phyloP scores from a whole-genome alignment of 2,888 invertebrate species.

The Hemicrepidius hirtus region DNA sequence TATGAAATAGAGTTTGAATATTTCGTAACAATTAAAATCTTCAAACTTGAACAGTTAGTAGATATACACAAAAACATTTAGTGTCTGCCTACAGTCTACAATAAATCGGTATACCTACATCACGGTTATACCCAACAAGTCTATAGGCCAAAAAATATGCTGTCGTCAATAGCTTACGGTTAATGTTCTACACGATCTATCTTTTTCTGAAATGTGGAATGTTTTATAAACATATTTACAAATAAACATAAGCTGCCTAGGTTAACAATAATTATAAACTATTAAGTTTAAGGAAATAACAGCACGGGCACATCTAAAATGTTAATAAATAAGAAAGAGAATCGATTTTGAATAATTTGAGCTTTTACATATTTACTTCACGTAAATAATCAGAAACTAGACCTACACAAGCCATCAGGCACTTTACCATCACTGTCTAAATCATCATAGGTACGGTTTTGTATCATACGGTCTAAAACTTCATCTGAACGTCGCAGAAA shows the following conservation, averaged over 20 bases:
- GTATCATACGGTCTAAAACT: slow-evolving; percentile 31
- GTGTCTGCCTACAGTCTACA: slow-evolving; percentile 42
- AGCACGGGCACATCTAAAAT: neutral
- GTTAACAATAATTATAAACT: slow-evolving; percentile 13
- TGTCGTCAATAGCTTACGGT: slow-evolving; percentile 20
- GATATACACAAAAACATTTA: slow-evolving; percentile 53
- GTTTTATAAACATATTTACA: slow-evolving; percentile 52
- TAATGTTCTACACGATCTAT: slow-evolving; percentile 20
- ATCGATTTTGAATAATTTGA: slow-evolving; percentile 18
- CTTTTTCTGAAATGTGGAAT: slow-evolving; percentile 47
- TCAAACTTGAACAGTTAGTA: slow-evolving; percentile 63
- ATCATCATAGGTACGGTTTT: slow-evolving; percentile 48
- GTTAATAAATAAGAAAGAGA: slow-evolving; percentile 34
- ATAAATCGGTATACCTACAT: slow-evolving; percentile 49
- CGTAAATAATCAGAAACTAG: slow-evolving; percentile 45
- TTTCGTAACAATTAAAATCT: slow-evolving; percentile 63
- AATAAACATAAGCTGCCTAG: slow-evolving; percentile 54
- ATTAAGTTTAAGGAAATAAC: slow-evolving; percentile 23
- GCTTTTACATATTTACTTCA: slow-evolving; percentile 17
- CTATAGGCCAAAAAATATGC: slow-evolving; percentile 54
- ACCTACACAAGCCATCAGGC: slow-evolving; percentile 56
- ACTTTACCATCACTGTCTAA: slow-evolving; percentile 58
- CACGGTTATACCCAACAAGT: slow-evolving; percentile 44
- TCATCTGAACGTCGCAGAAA: slow-evolving; percentile 15
- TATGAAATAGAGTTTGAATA: slow-evolving; percentile 56